Evolutionary conservation across 2,888 invertebrate genomes (phyloP).

Genomic region (Drosophila birchii): DNA sequence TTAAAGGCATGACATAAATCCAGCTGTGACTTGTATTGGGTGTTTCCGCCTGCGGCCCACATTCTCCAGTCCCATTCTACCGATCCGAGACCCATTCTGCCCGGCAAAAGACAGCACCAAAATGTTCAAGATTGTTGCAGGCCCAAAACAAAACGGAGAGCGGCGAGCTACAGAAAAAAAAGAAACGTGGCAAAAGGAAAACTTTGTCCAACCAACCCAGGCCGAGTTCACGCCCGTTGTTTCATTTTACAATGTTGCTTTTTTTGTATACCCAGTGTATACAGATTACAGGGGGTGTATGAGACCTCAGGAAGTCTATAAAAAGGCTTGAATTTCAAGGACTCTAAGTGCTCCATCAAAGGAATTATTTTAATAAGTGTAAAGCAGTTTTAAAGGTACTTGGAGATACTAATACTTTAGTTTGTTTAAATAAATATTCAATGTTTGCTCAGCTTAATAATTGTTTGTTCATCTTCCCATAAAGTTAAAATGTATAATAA

Average conservation of each 20-base stretch:
- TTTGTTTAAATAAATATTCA: neutral
- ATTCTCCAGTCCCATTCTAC: constrained; percentile 53
- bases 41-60: constrained; percentile 84
- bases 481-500: neutral
- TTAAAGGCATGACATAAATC: constrained; percentile 85
- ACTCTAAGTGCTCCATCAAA: neutral
- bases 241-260: constrained; percentile 65
- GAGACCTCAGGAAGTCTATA: neutral
- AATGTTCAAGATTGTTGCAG: constrained; percentile 78
- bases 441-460: neutral
- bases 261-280: constrained; percentile 2
- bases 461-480: neutral
- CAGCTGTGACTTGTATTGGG: constrained; percentile 85
- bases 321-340: neutral
- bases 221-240: constrained; percentile 75
- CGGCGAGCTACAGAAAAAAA: constrained; percentile 7
- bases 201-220: constrained; percentile 57
- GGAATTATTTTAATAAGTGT: neutral
- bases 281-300: neutral
- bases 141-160: constrained; percentile 62
- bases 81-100: constrained; percentile 20
- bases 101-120: constrained; percentile 68
- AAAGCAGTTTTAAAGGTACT: neutral
- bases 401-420: neutral
- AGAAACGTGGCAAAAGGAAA: constrained; percentile 59